Evolutionary conservation across 2,888 invertebrate genomes (phyloP), one percentile per base, ranked within the genome.

Genomic region (Piscicola geometra): DNA sequence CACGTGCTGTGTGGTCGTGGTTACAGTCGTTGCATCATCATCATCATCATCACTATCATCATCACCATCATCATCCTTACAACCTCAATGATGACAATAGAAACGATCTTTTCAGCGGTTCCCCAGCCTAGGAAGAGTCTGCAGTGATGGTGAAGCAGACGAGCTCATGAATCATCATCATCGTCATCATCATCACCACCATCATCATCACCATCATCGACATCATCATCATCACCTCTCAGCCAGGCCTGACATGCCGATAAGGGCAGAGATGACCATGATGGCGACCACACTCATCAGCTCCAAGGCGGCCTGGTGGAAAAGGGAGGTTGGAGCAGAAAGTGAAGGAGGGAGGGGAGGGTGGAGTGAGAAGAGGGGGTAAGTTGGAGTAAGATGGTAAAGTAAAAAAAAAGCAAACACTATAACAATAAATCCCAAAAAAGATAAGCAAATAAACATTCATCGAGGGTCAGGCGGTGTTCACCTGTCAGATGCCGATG

Each of bases 401-500:
- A n/a, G n/a, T n/a, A n/a, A n/a, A n/a, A n/a, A n/a, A n/a, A n/a
- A n/a, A n/a, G n/a, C n/a, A n/a, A n/a, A n/a, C n/a, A n/a, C n/a
- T n/a, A n/a, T n/a, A n/a, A n/a, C n/a, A n/a, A n/a, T n/a, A n/a
- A n/a, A n/a, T n/a, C n/a, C n/a, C n/a, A n/a, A n/a, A n/a, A n/a
- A n/a, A n/a, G n/a, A n/a, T n/a, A n/a, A n/a, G n/a, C n/a, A n/a
- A n/a, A n/a, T n/a, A n/a, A n/a, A n/a, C n/a, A n/a, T n/a, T n/a
- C n/a, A n/a, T n/a, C n/a, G n/a, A n/a, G n/a, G n/a, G n/a, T n/a
- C n/a, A n/a, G n/a, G n/a, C n/a, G n/a, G n/a, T n/a, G n/a, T n/a
- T n/a, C 21, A 92, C 93, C 90, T 93, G 92, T 93, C 93, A 94
- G 70, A 92, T 92, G 69, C 94, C 94, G 79, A 98, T 94, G 83